phyloP scores from a whole-genome alignment of 2,113 vertebrate species.

The Gobiocypris rarus region DNA sequence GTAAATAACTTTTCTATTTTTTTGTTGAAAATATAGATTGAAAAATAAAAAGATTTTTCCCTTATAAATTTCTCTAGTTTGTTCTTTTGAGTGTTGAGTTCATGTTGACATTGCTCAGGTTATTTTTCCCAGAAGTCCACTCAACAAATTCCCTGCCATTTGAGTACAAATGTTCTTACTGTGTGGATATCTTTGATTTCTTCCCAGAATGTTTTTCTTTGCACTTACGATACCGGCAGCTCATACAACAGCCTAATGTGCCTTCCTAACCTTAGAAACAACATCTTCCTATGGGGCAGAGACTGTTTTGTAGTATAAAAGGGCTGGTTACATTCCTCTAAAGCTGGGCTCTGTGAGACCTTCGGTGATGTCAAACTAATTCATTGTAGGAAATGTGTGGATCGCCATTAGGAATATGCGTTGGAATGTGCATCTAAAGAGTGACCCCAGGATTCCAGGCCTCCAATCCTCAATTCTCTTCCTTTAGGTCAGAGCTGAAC shows the following conservation, averaged over 20 bases:
- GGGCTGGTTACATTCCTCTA: conserved; percentile 29
- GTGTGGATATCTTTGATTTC: conserved; percentile 26
- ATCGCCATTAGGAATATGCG: conserved; percentile 63
- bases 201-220: conserved; percentile 37
- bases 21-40: conserved; percentile 48
- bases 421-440: conserved; percentile 73
- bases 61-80: background rate
- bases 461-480: conserved; percentile 66
- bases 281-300: conserved; percentile 35
- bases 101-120: background rate
- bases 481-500: conserved; percentile 59
- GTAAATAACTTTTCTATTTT: conserved; percentile 51
- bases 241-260: conserved; percentile 16
- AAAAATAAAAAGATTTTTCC: conserved; percentile 62
- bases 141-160: background rate
- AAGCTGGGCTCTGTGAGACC: conserved; percentile 36
- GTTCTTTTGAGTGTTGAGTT: background rate
- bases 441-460: conserved; percentile 73
- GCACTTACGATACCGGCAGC: background rate
- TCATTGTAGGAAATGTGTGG: conserved; percentile 62
- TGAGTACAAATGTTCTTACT: conserved; percentile 24
- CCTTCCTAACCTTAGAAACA: conserved; percentile 54
- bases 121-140: background rate
- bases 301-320: conserved; percentile 22
- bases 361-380: conserved; percentile 50